Evolutionary conservation across 2,888 invertebrate species (phyloP), one percentile per base, ranked within the genome.

Genomic region (Tenthredo notha): DNA sequence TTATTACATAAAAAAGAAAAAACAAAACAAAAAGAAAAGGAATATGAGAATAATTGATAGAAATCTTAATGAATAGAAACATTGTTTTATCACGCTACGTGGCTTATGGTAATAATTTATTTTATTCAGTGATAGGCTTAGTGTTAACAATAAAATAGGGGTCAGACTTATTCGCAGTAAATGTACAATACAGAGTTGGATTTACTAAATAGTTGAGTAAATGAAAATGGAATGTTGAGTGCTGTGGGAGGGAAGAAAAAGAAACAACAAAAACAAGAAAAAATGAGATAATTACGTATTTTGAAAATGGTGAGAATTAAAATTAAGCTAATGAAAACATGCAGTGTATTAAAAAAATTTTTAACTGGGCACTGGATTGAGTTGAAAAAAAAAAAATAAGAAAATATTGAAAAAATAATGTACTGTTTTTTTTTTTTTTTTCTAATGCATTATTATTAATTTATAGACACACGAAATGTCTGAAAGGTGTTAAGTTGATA

Each of bases 51-150:
- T 37, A 43, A 37, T 40, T 80, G n/a, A 37, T 9, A 37, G 29
- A 40, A 47, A 25, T 21, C 58, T 21, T 25, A 58, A 58, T 54
- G 4, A 15, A 54, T 61, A 61, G 25, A 29, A 70, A 40, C 15
- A 67, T 67, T 65, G 10, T 83, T 67, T 83, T n/a, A 83, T 70
- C 43, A 70, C 67, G 65, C 47, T 67, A 83, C 47, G 33, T 67
- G 67, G 67, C 43, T 50, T 67, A 50, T 47, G 83, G 70, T 83
- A 83, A 83, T 83, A 65, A 83, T 67, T 83, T 70, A 50, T 83
- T 83, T 83, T 67, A 67, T 70, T 40, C 80, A 61, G 61, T 40
- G 37, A 58, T 80, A 80, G 61, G 61, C 5, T 80, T 37, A 40
- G 40, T 80, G 54, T 77, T 77, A 54, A 54, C 18, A 18, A 29